These are phyloP conservation scores for Abscondita cerata DNA, from an alignment of 2,888 invertebrate species.

Conservation along the genomic window DNA sequence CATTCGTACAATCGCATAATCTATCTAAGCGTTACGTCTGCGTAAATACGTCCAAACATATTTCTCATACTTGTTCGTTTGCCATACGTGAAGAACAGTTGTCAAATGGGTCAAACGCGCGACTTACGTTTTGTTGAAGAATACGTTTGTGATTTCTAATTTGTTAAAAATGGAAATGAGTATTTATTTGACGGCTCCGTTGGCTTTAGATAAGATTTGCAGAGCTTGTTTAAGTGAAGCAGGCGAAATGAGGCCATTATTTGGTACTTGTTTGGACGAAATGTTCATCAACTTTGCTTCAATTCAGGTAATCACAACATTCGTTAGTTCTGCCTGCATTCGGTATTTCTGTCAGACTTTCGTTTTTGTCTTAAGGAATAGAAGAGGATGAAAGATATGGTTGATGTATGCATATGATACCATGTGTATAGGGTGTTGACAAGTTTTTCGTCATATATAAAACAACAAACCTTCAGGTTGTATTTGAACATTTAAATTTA, in stretches of 20 bases:
- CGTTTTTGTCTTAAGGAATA: constrained; percentile 11
- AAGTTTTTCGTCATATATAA: constrained; percentile 8
- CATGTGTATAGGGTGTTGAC: constrained; percentile 1
- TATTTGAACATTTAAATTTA: no score
- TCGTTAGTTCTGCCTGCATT: constrained; percentile 13
- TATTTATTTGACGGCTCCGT: constrained; percentile 56
- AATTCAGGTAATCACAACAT: constrained; percentile 52
- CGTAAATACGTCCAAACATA: constrained; percentile 41
- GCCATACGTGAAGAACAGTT: constrained; percentile 40
- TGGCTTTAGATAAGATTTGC: constrained; percentile 59
- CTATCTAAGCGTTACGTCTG: constrained; percentile 47
- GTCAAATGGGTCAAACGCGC: constrained; percentile 38
- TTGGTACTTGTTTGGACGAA: constrained; percentile 61
- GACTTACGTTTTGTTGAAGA: constrained; percentile 43
- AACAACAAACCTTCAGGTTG: no score
- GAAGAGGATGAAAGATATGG: constrained; percentile 33
- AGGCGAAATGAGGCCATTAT: constrained; percentile 60
- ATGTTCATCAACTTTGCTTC: constrained; percentile 60
- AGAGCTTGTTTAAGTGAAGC: constrained; percentile 60
- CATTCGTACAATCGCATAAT: constrained; percentile 25
- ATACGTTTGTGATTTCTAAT: constrained; percentile 51
- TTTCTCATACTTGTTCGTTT: constrained; percentile 43
- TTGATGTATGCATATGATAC: neutral
- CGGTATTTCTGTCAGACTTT: constrained; percentile 26
- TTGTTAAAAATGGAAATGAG: constrained; percentile 56